Evolutionary conservation across 1,140 invertebrate genomes (phyloP).

Genomic region (Drosophila kurseongensis): DNA sequence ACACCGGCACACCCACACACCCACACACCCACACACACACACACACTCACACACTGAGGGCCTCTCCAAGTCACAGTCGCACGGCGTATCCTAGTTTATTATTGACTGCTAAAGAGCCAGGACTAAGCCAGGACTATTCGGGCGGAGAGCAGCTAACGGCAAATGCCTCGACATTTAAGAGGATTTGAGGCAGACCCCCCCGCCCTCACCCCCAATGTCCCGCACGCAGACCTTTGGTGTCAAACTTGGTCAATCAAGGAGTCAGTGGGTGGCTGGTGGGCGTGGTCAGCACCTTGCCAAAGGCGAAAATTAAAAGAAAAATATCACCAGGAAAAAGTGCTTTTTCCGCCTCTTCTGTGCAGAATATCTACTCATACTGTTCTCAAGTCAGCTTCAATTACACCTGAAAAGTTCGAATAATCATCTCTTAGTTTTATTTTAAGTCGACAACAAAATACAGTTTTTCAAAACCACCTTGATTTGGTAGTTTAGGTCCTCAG

Average conservation of each 20-base stretch:
- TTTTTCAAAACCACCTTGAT: no score
- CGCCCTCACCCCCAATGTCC: background rate
- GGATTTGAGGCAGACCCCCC: conserved; percentile 35
- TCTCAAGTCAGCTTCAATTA: no score
- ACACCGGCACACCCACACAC: background rate
- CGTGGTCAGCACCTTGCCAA: conserved; percentile 12
- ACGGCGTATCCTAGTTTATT: conserved; percentile 40
- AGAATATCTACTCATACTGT: no score
- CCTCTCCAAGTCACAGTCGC: no score
- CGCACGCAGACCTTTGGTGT: conserved; percentile 25
- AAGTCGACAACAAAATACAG: no score
- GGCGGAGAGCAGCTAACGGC: conserved; percentile 27
- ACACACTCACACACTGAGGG: conserved; percentile 1
- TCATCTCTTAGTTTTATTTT: no score
- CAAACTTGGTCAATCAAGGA: conserved; percentile 21
- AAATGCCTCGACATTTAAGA: conserved; percentile 58
- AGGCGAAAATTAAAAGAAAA: background rate
- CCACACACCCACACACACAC: background rate
- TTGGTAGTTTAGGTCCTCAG: no score
- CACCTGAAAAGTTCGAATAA: no score
- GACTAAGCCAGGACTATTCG: conserved; percentile 42
- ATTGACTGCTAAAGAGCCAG: conserved; percentile 61
- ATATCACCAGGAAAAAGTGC: background rate
- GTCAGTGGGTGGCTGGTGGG: background rate
- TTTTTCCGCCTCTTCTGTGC: background rate